Evolutionary conservation across 1,140 invertebrate species (phyloP).

Genomic region (Pollicipes pollicipes): DNA sequence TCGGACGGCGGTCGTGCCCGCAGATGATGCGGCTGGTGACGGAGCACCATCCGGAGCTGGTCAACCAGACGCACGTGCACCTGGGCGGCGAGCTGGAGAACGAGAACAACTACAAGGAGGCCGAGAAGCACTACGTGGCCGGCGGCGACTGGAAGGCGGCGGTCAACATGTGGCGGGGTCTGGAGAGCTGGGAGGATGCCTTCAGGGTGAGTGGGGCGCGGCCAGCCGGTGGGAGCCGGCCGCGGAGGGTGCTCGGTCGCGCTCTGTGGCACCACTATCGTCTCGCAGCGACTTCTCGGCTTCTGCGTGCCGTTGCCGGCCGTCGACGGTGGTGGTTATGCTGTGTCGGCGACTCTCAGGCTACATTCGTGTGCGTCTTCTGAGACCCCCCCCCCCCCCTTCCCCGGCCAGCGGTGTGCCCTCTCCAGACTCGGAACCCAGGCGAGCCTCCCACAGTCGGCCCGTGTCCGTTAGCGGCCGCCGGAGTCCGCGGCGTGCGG

Average conservation of each 20-base stretch:
- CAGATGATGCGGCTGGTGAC: slow-evolving; percentile 63
- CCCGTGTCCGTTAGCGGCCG: no score
- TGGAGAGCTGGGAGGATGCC: slow-evolving; percentile 80
- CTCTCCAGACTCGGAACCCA: no score
- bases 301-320: not conserved
- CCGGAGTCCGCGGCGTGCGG: no score
- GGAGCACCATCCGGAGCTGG: slow-evolving; percentile 59
- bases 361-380: no score
- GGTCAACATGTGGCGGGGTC: slow-evolving; percentile 69
- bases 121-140: slow-evolving; percentile 80
- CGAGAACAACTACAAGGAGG: slow-evolving; percentile 63
- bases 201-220: slow-evolving; percentile 43
- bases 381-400: no score
- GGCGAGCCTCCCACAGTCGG: no score
- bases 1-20: no score
- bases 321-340: not conserved
- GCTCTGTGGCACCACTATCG: slow-evolving; percentile 8
- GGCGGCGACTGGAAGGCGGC: slow-evolving; percentile 73
- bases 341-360: slow-evolving; percentile 23
- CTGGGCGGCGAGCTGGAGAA: slow-evolving; percentile 71
- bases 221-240: no score
- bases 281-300: not conserved
- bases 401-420: no score
- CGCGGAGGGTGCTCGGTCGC: no score
- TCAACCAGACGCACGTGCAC: slow-evolving; percentile 71